Conservation (phyloP, 2,113 vertebrate genomes). For the Bufo bufo region DNA sequence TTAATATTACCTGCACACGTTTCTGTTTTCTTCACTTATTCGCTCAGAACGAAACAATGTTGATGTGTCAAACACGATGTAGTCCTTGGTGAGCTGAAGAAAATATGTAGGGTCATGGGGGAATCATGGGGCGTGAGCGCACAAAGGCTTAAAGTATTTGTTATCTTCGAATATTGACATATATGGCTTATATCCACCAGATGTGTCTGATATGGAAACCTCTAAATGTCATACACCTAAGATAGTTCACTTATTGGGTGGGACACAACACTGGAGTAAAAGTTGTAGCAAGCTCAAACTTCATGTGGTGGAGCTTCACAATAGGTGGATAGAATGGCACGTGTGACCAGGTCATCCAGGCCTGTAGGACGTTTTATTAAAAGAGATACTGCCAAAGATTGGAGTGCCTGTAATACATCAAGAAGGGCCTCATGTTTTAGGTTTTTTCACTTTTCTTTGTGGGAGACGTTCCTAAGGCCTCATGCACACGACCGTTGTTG, state of each 20-base stretch:
- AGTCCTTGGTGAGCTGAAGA: background rate
- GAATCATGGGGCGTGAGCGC: background rate
- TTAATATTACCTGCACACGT: slow-evolving; percentile 23
- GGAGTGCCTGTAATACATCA: background rate
- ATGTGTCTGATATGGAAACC: background rate
- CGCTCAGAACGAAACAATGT: slow-evolving; percentile 28
- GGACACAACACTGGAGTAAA: background rate
- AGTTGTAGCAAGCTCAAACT: too few relatives aligned
- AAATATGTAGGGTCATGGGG: background rate
- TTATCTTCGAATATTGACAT: background rate
- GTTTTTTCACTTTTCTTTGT: background rate
- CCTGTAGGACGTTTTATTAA: background rate
- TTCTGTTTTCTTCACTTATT: slow-evolving; percentile 20
- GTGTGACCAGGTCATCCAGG: background rate
- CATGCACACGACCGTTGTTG: too few relatives aligned
- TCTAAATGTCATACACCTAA: background rate
- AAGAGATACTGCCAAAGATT: background rate
- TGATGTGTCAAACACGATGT: slow-evolving; percentile 12
- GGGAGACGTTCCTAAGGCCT: background rate
- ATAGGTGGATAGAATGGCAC: background rate
- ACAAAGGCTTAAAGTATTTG: background rate
- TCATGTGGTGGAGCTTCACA: too few relatives aligned
- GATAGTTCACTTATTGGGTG: background rate
- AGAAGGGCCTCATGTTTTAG: background rate
- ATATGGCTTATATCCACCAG: background rate